A percentile compares a stretch with the other conserved stretches of the same genome.
These are phyloP conservation scores for Aegithalos caudatus DNA, from an alignment of 2,113 vertebrate genomes.

Conservation along the genomic window DNA sequence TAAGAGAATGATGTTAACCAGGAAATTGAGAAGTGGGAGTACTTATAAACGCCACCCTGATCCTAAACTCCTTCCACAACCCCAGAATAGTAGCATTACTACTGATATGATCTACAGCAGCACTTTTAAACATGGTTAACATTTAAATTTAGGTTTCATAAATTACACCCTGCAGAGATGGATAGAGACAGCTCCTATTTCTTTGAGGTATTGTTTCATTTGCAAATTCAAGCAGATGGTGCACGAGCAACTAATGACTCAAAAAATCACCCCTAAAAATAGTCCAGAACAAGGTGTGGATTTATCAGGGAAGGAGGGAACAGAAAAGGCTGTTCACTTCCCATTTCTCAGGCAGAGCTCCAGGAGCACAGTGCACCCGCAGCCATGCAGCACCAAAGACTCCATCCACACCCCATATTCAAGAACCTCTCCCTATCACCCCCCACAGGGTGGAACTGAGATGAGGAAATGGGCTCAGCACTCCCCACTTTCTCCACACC, in stretches of 20 bases:
- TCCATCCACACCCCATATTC: not conserved
- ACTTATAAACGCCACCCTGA: conserved; percentile 25
- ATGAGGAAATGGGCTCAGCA: not conserved
- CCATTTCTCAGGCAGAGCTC: not conserved
- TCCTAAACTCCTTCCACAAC: conserved; percentile 35
- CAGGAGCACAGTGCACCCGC: accelerated
- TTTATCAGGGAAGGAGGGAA: conserved; percentile 8
- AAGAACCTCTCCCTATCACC: not conserved
- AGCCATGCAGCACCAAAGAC: not conserved
- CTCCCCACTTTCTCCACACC: not conserved
- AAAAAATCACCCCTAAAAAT: conserved; percentile 68
- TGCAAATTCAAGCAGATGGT: conserved; percentile 67
- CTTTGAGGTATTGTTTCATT: conserved; percentile 68
- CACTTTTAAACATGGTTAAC: conserved; percentile 58
- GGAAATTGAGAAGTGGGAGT: conserved; percentile 55
- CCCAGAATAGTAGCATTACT: conserved; percentile 59
- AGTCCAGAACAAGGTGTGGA: conserved; percentile 59
- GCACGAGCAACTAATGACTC: conserved; percentile 62
- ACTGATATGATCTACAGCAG: conserved; percentile 56
- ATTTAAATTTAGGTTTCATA: conserved; percentile 67
- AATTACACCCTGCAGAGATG: conserved; percentile 54
- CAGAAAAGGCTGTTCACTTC: not conserved
- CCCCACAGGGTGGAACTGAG: not conserved
- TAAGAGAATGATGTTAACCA: conserved; percentile 40
- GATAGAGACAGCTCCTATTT: conserved; percentile 65